phyloP scores from a whole-genome alignment of 1,140 invertebrate species.

The Coptotermes formosanus region DNA sequence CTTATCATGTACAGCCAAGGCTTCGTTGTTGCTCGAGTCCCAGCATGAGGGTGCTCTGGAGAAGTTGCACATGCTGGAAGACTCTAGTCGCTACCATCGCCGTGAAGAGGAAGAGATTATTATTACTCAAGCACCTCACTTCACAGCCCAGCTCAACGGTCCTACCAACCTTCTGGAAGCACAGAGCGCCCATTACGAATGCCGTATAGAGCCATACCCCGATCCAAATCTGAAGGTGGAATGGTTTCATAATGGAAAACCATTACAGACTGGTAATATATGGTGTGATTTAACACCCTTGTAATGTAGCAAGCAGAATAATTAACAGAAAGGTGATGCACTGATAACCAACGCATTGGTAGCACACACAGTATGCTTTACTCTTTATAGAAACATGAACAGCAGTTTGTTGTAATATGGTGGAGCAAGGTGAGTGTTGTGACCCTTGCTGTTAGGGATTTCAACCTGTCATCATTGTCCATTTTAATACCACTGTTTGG shows the following conservation, averaged over 20 bases:
- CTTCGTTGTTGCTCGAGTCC: conserved; percentile 79
- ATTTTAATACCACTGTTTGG: no score
- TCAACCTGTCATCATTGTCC: no score
- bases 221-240: conserved; percentile 91
- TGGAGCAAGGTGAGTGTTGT: no score
- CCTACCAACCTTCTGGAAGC: conserved; percentile 78
- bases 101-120: conserved; percentile 77
- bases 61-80: conserved; percentile 85
- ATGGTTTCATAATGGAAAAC: conserved; percentile 93
- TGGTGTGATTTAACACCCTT: background rate
- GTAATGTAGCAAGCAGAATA: no score
- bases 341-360: no score
- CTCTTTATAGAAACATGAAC: no score
- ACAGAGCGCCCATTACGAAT: conserved; percentile 93
- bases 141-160: conserved; percentile 82
- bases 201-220: conserved; percentile 91
- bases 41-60: conserved; percentile 87
- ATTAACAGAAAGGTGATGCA: no score
- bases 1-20: conserved; percentile 63
- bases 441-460: no score
- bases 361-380: no score
- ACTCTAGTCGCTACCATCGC: conserved; percentile 72
- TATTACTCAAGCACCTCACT: conserved; percentile 79
- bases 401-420: no score
- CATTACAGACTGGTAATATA: conserved; percentile 67